A percentile compares a stretch with the other conserved stretches of the same genome.
These are phyloP conservation scores for Archips xylosteana DNA, from an alignment of 2,888 invertebrate species.

Conservation along the genomic window DNA sequence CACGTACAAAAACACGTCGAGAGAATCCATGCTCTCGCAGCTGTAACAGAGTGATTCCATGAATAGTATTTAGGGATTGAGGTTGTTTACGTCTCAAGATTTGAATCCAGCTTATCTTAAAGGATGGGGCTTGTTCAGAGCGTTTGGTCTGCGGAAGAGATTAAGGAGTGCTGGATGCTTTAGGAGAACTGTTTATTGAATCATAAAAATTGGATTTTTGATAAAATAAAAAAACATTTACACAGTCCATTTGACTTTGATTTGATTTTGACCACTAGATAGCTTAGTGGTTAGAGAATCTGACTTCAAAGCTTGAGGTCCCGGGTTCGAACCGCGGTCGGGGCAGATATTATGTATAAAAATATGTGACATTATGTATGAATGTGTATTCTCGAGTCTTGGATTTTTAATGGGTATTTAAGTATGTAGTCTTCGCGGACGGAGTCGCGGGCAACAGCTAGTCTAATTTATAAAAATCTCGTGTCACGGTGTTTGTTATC, in stretches of 20 bases:
- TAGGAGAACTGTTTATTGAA: background rate
- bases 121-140: conserved; percentile 23
- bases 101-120: conserved; percentile 36
- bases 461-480: too few species aligned
- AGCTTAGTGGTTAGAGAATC: too few species aligned
- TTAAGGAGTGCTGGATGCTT: conserved; percentile 3
- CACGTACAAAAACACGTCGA: conserved; percentile 92
- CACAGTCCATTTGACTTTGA: background rate
- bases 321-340: too few species aligned
- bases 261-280: background rate
- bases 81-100: conserved; percentile 37
- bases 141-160: conserved; percentile 2
- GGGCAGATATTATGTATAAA: too few species aligned
- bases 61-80: conserved; percentile 44
- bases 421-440: too few species aligned
- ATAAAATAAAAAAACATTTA: background rate
- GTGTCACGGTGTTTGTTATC: too few species aligned
- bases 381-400: too few species aligned
- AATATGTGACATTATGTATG: background rate
- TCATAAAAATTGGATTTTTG: background rate
- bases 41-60: conserved; percentile 81
- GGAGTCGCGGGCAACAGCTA: too few species aligned
- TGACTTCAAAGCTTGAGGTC: too few species aligned
- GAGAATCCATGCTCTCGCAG: conserved; percentile 91
- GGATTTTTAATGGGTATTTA: too few species aligned